These are phyloP conservation scores for Pecten maximus DNA, from an alignment of 2,888 invertebrate genomes.

Conservation along the genomic window DNA sequence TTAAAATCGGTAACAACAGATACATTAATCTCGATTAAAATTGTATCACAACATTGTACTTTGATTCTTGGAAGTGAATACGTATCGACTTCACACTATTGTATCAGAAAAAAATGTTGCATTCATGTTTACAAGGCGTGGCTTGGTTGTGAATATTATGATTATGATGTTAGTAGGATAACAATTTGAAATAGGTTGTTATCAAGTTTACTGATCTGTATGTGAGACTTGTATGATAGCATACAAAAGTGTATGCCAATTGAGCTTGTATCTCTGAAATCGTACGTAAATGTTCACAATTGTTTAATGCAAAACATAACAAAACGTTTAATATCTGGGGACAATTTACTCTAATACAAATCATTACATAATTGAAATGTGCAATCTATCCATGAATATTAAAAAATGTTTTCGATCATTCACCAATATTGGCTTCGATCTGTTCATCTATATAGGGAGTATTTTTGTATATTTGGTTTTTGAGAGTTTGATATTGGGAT, in stretches of 20 bases:
- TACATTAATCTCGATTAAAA: too few relatives aligned
- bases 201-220: neutral
- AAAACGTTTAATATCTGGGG: too few relatives aligned
- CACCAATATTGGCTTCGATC: neutral
- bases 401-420: neutral
- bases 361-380: too few relatives aligned
- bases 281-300: too few relatives aligned
- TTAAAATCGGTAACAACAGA: too few relatives aligned
- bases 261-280: too few relatives aligned
- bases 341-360: too few relatives aligned
- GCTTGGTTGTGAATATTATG: conserved; percentile 25
- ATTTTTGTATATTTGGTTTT: neutral
- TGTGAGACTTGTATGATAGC: neutral
- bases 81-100: neutral
- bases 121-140: neutral
- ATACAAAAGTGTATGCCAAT: too few relatives aligned
- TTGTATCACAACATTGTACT: too few relatives aligned
- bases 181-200: neutral
- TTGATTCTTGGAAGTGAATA: neutral
- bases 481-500: neutral
- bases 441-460: too few relatives aligned
- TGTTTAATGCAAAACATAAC: too few relatives aligned
- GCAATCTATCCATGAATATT: too few relatives aligned
- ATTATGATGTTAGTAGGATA: neutral
- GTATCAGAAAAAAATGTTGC: neutral